Conservation (phyloP, 2,797 vertebrate genomes). For the Megalops cyprinoides region DNA sequence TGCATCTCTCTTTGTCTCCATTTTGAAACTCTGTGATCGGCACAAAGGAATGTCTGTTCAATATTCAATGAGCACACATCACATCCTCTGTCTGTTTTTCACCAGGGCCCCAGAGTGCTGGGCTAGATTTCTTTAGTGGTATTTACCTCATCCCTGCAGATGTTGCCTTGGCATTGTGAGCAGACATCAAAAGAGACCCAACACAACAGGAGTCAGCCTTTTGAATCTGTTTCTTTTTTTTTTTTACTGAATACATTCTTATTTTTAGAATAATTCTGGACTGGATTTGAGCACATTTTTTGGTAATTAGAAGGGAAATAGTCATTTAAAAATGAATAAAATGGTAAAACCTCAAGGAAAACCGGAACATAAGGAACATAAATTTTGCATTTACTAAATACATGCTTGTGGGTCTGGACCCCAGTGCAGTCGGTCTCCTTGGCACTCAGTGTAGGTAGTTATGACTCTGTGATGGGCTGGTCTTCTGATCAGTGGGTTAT, state of each 20-base stretch:
- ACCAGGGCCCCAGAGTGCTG: not conserved
- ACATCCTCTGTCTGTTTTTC: not conserved
- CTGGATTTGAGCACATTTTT: not conserved
- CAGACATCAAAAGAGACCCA: constrained; percentile 4
- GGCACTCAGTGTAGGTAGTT: too few species aligned
- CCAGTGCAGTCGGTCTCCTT: too few species aligned
- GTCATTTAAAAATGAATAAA: too few species aligned
- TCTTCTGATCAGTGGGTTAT: too few species aligned
- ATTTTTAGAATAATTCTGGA: constrained; percentile 1
- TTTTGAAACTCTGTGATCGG: not conserved
- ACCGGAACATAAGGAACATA: not conserved
- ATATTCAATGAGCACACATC: not conserved
- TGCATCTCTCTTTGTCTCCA: not conserved
- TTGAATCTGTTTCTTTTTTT: not conserved
- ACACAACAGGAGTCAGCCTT: not conserved
- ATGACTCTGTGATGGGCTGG: too few species aligned
- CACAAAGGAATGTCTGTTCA: not conserved
- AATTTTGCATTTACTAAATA: not conserved
- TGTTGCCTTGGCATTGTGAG: not conserved
- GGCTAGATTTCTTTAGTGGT: not conserved
- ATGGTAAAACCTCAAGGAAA: too few species aligned
- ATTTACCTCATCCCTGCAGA: not conserved
- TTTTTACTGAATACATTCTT: not conserved
- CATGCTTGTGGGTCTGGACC: not conserved
- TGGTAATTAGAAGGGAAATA: not conserved